These are phyloP conservation scores for Epinotia ramella DNA, from an alignment of 2,888 invertebrate species.

Conservation along the genomic window DNA sequence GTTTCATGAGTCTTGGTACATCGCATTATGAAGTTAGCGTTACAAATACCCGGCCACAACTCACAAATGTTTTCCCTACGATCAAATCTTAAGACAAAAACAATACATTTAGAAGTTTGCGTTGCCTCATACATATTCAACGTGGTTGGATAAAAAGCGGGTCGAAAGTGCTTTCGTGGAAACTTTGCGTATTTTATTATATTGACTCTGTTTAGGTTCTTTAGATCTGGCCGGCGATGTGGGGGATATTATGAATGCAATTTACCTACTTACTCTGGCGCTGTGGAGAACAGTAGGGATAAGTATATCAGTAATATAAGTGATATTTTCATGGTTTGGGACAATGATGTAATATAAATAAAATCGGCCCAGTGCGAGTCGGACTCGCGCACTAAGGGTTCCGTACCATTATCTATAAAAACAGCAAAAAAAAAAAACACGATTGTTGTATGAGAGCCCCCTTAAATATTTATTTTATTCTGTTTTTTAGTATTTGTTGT, in stretches of 20 bases:
- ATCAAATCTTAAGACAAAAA: slow-evolving; percentile 43
- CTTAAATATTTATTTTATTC: no score
- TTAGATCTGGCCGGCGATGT: slow-evolving; percentile 33
- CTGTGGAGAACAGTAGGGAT: slow-evolving; percentile 5
- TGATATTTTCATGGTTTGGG: neutral
- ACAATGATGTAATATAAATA: no score
- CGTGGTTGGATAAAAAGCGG: slow-evolving; percentile 46
- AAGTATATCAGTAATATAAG: neutral
- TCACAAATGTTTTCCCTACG: slow-evolving; percentile 29
- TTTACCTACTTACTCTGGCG: slow-evolving; percentile 34
- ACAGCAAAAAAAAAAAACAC: no score
- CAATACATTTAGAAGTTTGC: slow-evolving; percentile 48
- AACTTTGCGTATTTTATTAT: slow-evolving; percentile 45
- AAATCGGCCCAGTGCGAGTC: no score
- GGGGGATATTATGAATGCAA: slow-evolving; percentile 34
- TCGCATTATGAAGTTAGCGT: slow-evolving; percentile 18
- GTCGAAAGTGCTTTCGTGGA: slow-evolving; percentile 37
- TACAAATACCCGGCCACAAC: slow-evolving; percentile 20
- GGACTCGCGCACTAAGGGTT: no score
- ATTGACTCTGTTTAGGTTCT: slow-evolving; percentile 38
- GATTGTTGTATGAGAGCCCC: no score
- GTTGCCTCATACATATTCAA: slow-evolving; percentile 64
- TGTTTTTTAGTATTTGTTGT: no score
- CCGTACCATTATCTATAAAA: no score
- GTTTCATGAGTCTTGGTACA: slow-evolving; percentile 5